phyloP scores from a whole-genome alignment of 2,113 vertebrate species.

The Ailurus styani region DNA sequence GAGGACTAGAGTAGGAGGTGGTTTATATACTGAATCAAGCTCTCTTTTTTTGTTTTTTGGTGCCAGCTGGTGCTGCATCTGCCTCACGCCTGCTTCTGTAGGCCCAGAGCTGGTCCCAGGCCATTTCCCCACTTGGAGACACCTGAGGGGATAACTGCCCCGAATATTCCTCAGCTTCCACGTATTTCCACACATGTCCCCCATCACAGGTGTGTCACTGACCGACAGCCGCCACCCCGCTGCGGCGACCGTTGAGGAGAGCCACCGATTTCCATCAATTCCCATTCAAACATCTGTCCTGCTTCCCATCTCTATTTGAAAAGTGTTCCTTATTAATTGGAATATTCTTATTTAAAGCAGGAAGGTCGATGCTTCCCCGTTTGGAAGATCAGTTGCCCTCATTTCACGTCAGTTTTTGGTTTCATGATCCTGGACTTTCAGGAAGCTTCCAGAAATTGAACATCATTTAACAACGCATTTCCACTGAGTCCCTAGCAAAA shows the following conservation, averaged over 20 bases:
- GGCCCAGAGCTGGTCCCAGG: not conserved
- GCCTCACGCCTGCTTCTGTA: not conserved
- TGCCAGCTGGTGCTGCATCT: not conserved
- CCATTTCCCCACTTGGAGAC: not conserved
- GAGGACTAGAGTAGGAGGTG: not conserved
- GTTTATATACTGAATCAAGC: not conserved
- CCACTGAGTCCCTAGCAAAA: not conserved
- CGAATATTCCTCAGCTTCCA: accelerated
- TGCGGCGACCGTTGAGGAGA: accelerated
- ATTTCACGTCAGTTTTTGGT: not conserved
- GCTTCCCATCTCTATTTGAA: not conserved
- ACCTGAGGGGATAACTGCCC: accelerated
- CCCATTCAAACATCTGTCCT: accelerated
- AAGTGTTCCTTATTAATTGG: not conserved
- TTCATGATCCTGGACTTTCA: not conserved
- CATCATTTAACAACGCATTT: not conserved
- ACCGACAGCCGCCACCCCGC: accelerated
- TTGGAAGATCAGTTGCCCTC: not conserved
- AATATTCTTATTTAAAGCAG: not conserved
- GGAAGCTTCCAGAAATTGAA: not conserved
- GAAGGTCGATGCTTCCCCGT: not conserved
- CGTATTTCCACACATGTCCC: accelerated
- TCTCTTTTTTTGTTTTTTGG: not conserved
- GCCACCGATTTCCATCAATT: accelerated
- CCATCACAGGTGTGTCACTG: not conserved